A percentile compares a stretch with the other conserved stretches of the same genome.
Evolutionary conservation across 2,797 vertebrate genomes (phyloP).

Genomic region (Pampus argenteus): DNA sequence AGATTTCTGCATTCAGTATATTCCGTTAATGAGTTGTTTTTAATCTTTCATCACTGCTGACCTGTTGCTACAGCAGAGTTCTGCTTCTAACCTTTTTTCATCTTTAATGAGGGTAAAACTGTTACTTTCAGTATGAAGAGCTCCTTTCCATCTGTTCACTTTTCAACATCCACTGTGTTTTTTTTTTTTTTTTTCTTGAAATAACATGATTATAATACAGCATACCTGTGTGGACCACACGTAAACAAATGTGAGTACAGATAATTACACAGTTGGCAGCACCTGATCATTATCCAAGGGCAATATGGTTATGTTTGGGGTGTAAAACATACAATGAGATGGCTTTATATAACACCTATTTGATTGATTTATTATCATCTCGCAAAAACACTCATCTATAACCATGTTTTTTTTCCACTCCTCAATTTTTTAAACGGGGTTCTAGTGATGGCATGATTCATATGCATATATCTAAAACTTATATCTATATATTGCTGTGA

Average conservation of each 20-base stretch:
- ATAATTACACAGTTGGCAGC: conserved; percentile 7
- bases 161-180: background rate
- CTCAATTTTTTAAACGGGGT: too few species aligned
- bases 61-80: conserved; percentile 16
- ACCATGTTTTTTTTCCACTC: too few species aligned
- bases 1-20: background rate
- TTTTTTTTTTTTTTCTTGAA: background rate
- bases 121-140: background rate
- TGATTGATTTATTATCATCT: background rate
- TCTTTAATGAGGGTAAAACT: conserved; percentile 16
- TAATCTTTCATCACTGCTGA: conserved; percentile 1
- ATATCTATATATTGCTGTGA: too few species aligned
- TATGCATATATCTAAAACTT: too few species aligned
- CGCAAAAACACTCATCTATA: background rate
- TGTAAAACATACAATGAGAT: background rate
- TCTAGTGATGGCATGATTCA: background rate
- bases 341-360: background rate
- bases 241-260: background rate
- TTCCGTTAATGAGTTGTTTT: conserved; percentile 10
- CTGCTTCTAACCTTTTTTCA: background rate
- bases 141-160: background rate
- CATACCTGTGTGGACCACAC: background rate
- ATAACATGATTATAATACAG: background rate
- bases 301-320: conserved; percentile 1
- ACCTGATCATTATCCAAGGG: conserved; percentile 1